Base-by-base conservation (phyloP, 2,888 invertebrate genomes). In the Tinea semifulvella region DNA sequence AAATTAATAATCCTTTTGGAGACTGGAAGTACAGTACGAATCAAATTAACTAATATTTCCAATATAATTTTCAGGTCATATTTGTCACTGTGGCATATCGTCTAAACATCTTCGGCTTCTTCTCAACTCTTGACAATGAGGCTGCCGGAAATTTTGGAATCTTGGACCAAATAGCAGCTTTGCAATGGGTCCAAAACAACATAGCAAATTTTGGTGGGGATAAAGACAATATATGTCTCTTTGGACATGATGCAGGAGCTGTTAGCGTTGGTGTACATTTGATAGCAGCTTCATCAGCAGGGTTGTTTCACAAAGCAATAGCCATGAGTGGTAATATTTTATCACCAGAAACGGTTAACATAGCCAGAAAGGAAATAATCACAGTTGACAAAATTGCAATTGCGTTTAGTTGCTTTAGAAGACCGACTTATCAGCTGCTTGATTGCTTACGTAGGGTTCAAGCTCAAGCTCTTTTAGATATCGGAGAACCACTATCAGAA, bases 41-140 rank as follows among this genome's bases (percentile, higher is more conserved):
- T n/a, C n/a, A n/a, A n/a, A n/a, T n/a, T n/a, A n/a, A n/a, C n/a
- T n/a, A n/a, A n/a, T n/a, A n/a, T n/a, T n/a, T n/a, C 19, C 10
- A 1, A 8, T 46, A 43, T 53, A 47, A n/a, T 46, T 65, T 69
- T 13, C 80, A 88, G 84, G 83, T 93, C 10, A 85, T 93, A 54
- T 88, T 92, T 42, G 88, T 93, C 5, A 89, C 92, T 1, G 86
- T 91, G 28, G 88, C 91, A 1, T 93, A 90, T 68, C 85, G 93
- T 5, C 70, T 93, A 39, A 91, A 89, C 63, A 89, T 93, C 50
- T 87, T 93, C 53, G 93, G 93, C n/a, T 93, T 92, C 62, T 88
- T 92, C 58, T 89, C 91, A 11, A 89, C 91, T 4, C 82, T 87
- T 54, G 92, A 92, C 58, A 86, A 87, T 4, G 90, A 89, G 63